These are phyloP conservation scores for Chelonus insularis DNA, from an alignment of 1,140 invertebrate genomes.

Conservation along the genomic window DNA sequence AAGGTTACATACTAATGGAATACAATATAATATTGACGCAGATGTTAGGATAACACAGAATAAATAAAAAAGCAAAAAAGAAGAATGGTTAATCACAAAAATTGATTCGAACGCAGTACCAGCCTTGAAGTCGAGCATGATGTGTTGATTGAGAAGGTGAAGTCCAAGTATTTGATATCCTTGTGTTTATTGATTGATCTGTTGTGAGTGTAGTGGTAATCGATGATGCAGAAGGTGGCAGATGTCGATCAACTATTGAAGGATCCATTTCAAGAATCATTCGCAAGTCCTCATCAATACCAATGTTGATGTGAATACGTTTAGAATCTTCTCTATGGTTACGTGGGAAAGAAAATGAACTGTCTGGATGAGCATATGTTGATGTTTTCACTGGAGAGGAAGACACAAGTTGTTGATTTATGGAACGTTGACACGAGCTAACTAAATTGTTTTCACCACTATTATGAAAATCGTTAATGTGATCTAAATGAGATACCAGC, in stretches of 20 bases:
- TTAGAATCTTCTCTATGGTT: conserved; percentile 24
- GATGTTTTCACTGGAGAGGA: conserved; percentile 8
- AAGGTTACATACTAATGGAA: too few relatives aligned
- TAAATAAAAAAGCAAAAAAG: conserved; percentile 17
- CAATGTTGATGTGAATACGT: conserved; percentile 60
- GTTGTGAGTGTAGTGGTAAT: conserved; percentile 41
- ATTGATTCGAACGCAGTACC: conserved; percentile 33
- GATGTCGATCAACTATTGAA: conserved; percentile 61
- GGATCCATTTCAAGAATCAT: conserved; percentile 69
- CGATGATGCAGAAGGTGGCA: conserved; percentile 30
- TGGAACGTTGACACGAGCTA: conserved; percentile 7
- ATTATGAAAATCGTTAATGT: conserved; percentile 45
- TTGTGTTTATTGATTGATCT: conserved; percentile 2
- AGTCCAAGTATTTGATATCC: background rate
- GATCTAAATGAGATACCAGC: conserved; percentile 50
- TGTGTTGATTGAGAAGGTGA: conserved; percentile 15
- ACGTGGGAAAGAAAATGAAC: conserved; percentile 6
- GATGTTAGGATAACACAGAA: too few relatives aligned
- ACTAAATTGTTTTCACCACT: conserved; percentile 1
- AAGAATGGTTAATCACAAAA: conserved; percentile 18
- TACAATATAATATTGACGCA: too few relatives aligned
- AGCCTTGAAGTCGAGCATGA: conserved; percentile 30
- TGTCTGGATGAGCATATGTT: conserved; percentile 5
- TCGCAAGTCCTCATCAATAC: conserved; percentile 66
- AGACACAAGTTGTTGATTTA: background rate